A percentile compares a stretch with the other conserved stretches of the same genome.
Evolutionary conservation across 2,113 vertebrate species (phyloP).

Genomic region (Zingel zingel): DNA sequence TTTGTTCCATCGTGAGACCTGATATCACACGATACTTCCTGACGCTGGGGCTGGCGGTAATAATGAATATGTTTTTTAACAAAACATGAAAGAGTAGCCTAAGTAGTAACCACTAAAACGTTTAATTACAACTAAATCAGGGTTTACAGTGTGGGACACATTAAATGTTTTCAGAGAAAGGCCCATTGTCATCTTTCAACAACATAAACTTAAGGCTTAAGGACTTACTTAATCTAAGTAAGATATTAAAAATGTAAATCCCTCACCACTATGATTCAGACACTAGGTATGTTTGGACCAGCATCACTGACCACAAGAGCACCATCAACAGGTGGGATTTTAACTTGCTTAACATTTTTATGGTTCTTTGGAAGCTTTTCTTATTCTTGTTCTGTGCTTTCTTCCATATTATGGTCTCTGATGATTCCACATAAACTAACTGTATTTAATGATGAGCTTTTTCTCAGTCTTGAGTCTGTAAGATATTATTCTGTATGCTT

Average conservation of each 20-base stretch:
- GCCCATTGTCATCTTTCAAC: neutral
- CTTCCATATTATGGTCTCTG: neutral
- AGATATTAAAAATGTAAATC: neutral
- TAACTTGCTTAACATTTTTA: neutral
- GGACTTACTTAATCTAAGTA: neutral
- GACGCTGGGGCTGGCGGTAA: no score
- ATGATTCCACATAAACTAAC: constrained; percentile 14
- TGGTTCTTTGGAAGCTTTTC: neutral
- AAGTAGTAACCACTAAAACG: no score
- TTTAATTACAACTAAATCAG: no score
- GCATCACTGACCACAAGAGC: neutral
- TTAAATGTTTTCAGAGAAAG: neutral
- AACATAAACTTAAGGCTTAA: neutral
- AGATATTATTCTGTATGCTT: neutral
- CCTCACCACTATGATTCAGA: neutral
- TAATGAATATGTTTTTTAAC: no score
- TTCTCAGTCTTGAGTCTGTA: neutral
- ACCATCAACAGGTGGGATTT: neutral
- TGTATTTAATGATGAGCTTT: constrained; percentile 5
- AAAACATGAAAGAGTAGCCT: no score
- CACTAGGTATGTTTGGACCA: neutral
- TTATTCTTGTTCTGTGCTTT: constrained; percentile 3
- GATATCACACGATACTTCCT: no score
- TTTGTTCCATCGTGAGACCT: no score
- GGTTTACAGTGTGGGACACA: neutral